Percentiles rank a stretch among this genome's conserved stretches.
phyloP scores from a whole-genome alignment of 2,888 invertebrate species.

The Amiota minor region DNA sequence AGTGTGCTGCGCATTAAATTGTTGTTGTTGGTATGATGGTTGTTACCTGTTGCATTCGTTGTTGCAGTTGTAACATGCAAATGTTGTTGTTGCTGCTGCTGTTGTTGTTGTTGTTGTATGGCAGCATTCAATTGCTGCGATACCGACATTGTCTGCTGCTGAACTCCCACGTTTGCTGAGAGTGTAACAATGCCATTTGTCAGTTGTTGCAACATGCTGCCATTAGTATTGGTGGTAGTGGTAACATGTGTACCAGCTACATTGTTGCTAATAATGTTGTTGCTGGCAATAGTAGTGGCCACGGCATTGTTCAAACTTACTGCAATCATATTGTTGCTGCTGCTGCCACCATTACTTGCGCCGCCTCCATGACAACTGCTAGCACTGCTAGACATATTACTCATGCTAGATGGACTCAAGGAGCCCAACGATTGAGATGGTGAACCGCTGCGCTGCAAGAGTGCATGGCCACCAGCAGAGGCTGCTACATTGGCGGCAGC shows the following conservation, averaged over 20 bases:
- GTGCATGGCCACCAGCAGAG: constrained; percentile 33
- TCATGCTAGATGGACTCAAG: constrained; percentile 73
- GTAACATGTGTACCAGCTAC: constrained; percentile 38
- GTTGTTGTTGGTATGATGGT: constrained; percentile 59
- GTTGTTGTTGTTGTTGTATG: constrained; percentile 50
- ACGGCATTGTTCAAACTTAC: constrained; percentile 39
- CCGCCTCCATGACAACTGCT: constrained; percentile 69
- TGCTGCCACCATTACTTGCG: constrained; percentile 52
- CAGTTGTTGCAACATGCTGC: constrained; percentile 54
- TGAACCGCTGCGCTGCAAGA: constrained; percentile 70
- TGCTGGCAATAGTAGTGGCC: constrained; percentile 36
- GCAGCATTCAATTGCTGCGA: constrained; percentile 46
- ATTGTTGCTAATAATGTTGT: constrained; percentile 51
- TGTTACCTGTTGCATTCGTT: constrained; percentile 68
- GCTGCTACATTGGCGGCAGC: constrained; percentile 53
- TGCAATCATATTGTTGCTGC: constrained; percentile 45
- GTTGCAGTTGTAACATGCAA: constrained; percentile 50
- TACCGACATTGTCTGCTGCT: constrained; percentile 58
- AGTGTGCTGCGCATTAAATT: constrained; percentile 73
- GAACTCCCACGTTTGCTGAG: constrained; percentile 47
- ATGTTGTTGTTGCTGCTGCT: constrained; percentile 49
- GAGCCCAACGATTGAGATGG: constrained; percentile 73
- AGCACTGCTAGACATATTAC: constrained; percentile 73
- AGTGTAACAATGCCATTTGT: constrained; percentile 59
- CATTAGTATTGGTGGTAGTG: constrained; percentile 46